A percentile compares a stretch with the other conserved stretches of the same genome.
phyloP scores from a whole-genome alignment of 2,113 vertebrate genomes.

The Numida meleagris region DNA sequence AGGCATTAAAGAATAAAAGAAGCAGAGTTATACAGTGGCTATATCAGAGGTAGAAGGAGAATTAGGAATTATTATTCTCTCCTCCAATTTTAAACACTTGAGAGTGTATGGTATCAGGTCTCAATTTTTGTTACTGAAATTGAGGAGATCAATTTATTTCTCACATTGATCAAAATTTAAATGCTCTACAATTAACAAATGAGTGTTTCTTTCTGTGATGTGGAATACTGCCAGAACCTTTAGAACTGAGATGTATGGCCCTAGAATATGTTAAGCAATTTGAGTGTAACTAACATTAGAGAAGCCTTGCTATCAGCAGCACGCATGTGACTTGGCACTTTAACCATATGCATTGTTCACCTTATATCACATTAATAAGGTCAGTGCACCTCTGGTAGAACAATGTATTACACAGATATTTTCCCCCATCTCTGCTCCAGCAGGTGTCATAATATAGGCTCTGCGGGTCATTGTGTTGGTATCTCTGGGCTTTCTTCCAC shows the following conservation, averaged over 20 bases:
- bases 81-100: neutral
- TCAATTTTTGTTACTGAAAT: neutral
- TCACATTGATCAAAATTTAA: neutral
- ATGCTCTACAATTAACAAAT: neutral
- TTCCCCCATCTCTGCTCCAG: neutral
- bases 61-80: neutral
- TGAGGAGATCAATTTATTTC: neutral
- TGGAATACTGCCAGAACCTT: neutral
- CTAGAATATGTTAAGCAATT: neutral
- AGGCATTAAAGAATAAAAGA: neutral
- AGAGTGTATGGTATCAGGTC: neutral
- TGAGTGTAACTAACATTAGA: neutral
- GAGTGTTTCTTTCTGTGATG: neutral
- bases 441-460: neutral
- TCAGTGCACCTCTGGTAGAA: neutral
- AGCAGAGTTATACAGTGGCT: neutral
- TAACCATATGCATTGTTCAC: neutral
- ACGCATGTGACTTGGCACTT: neutral
- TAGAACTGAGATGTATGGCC: neutral
- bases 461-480: neutral
- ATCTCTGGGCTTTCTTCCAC: slow-evolving; percentile 23
- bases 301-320: neutral
- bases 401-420: neutral
- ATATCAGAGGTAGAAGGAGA: neutral
- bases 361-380: neutral